phyloP scores from a whole-genome alignment of 2,113 vertebrate species.

The Bos javanicus region DNA sequence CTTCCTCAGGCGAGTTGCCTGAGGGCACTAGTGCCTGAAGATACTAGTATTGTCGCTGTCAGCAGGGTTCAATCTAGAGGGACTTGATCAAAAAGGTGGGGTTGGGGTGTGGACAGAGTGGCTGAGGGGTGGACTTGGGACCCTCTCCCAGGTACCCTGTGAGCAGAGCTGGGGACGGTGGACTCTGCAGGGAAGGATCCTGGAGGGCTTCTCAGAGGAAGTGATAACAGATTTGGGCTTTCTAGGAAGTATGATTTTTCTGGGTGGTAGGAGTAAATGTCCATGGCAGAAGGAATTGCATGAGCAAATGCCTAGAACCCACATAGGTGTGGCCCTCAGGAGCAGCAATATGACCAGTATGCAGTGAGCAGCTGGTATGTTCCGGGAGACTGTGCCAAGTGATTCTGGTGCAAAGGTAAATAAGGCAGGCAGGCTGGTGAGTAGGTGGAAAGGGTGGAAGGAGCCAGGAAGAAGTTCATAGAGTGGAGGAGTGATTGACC shows the following conservation, averaged over 20 bases:
- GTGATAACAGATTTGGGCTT: not conserved
- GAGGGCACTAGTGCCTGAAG: not conserved
- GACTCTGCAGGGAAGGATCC: not conserved
- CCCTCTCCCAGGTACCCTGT: fast-evolving
- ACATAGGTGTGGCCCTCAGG: fast-evolving
- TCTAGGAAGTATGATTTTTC: not conserved
- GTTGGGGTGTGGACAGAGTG: fast-evolving
- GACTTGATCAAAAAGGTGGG: no score
- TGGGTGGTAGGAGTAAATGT: not conserved
- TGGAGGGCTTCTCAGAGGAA: not conserved
- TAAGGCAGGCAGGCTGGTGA: not conserved
- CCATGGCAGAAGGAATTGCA: not conserved
- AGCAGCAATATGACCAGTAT: fast-evolving
- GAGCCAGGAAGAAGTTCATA: not conserved
- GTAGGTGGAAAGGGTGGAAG: fast-evolving
- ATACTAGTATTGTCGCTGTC: not conserved
- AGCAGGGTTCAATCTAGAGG: not conserved
- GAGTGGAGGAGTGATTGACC: not conserved
- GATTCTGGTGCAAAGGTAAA: fast-evolving
- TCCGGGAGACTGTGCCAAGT: fast-evolving
- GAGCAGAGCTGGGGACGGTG: not conserved
- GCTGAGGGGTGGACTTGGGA: no score
- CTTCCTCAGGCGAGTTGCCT: not conserved
- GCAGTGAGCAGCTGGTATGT: fast-evolving
- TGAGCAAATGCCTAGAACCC: not conserved